A percentile compares a stretch with the other conserved stretches of the same genome.
phyloP scores from a whole-genome alignment of 2,797 vertebrate genomes.

The Ara ararauna region DNA sequence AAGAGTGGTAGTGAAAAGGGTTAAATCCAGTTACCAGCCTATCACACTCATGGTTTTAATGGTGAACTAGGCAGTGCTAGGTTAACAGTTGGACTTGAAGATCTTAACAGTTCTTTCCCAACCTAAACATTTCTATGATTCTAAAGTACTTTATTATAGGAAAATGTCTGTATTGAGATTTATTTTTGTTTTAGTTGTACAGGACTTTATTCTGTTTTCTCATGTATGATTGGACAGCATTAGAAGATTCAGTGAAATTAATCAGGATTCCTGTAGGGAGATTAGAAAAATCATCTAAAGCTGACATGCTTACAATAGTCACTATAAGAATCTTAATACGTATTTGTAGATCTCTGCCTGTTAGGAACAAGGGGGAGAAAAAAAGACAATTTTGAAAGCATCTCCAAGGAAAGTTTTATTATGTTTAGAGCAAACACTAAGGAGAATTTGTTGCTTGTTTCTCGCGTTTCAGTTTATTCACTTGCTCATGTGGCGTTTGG shows the following conservation, averaged over 20 bases:
- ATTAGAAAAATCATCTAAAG: conserved; percentile 44
- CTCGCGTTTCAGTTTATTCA: background rate
- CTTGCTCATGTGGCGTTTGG: background rate
- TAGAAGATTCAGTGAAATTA: conserved; percentile 61
- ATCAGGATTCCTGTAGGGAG: conserved; percentile 37
- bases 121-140: background rate
- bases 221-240: conserved; percentile 19
- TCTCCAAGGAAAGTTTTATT: conserved; percentile 1
- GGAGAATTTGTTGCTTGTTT: conserved; percentile 6
- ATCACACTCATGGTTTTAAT: background rate
- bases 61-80: background rate
- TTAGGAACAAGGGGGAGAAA: background rate
- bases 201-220: conserved; percentile 21
- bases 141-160: background rate
- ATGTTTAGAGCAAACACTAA: background rate
- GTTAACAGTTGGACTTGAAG: background rate
- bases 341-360: conserved; percentile 16
- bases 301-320: conserved; percentile 50
- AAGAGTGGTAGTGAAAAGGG: background rate
- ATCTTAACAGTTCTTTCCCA: background rate
- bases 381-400: conserved; percentile 27
- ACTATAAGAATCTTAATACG: conserved; percentile 41
- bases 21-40: background rate
- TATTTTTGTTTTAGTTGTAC: background rate
- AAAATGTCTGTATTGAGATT: background rate